Evolutionary conservation across 2,797 vertebrate species (phyloP).

Genomic region (Spatula clypeata): DNA sequence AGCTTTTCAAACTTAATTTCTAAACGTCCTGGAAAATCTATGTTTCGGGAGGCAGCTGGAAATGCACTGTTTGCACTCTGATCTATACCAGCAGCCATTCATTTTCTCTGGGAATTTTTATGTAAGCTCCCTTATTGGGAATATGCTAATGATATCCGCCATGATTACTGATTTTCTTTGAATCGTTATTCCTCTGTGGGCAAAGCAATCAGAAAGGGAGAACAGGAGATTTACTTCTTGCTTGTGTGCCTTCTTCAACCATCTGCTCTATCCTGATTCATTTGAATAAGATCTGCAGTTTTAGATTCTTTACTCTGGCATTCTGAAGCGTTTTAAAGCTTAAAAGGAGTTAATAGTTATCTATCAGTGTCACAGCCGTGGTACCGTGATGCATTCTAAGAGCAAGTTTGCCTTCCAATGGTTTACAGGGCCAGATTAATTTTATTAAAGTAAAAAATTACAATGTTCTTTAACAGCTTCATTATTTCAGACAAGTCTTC

Average conservation of each 20-base stretch:
- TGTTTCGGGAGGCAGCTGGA: conserved; percentile 73
- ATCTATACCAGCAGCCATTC: conserved; percentile 85
- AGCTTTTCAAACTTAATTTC: conserved; percentile 66
- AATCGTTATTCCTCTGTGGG: conserved; percentile 94
- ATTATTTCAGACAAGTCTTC: conserved; percentile 78
- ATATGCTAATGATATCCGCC: conserved; percentile 95
- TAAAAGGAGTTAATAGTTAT: conserved; percentile 83
- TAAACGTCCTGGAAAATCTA: conserved; percentile 41
- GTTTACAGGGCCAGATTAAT: conserved; percentile 78
- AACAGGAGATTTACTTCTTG: conserved; percentile 92
- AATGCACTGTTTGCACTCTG: conserved; percentile 85
- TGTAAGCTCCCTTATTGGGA: conserved; percentile 92
- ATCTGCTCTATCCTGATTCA: conserved; percentile 90
- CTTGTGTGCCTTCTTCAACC: conserved; percentile 90
- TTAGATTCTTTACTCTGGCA: conserved; percentile 84
- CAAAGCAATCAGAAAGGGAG: conserved; percentile 93
- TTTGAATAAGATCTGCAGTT: conserved; percentile 91
- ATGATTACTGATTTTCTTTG: conserved; percentile 97
- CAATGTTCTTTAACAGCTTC: conserved; percentile 73
- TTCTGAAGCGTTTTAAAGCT: conserved; percentile 80
- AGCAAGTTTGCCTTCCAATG: conserved; percentile 71
- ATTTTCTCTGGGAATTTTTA: conserved; percentile 91
- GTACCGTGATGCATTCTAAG: conserved; percentile 68
- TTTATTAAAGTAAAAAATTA: conserved; percentile 83
- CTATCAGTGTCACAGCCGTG: conserved; percentile 76